Evolutionary conservation across 2,113 vertebrate species (phyloP).

Genomic region (Saguinus imperator): DNA sequence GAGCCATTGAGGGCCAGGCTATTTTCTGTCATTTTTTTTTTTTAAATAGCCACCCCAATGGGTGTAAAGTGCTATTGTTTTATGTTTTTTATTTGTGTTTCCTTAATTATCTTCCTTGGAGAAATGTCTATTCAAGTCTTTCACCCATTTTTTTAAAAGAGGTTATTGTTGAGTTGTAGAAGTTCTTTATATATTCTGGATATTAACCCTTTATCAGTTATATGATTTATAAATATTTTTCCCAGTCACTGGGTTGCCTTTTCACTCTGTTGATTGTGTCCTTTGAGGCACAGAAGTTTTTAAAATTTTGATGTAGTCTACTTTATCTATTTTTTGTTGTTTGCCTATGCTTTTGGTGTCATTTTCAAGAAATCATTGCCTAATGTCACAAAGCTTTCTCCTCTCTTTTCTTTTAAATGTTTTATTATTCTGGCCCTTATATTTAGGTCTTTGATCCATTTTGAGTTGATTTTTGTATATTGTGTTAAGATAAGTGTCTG

Average conservation of each 20-base stretch:
- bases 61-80: neutral
- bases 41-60: neutral
- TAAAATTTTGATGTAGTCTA: neutral
- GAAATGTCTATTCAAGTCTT: neutral
- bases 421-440: neutral
- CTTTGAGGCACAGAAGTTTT: neutral
- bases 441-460: neutral
- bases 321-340: neutral
- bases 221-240: neutral
- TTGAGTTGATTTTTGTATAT: neutral
- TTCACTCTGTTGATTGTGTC: neutral
- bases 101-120: conserved; percentile 7
- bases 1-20: too few species aligned
- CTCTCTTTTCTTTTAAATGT: neutral
- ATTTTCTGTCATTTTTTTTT: neutral
- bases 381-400: neutral
- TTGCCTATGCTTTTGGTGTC: neutral
- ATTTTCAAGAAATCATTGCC: neutral
- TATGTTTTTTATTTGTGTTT: neutral
- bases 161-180: neutral
- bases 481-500: neutral
- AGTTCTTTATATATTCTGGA: neutral
- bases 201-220: neutral
- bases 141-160: neutral
- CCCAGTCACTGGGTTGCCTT: neutral